Conservation (phyloP, 2,888 invertebrate genomes). For the Apeira syringaria region DNA sequence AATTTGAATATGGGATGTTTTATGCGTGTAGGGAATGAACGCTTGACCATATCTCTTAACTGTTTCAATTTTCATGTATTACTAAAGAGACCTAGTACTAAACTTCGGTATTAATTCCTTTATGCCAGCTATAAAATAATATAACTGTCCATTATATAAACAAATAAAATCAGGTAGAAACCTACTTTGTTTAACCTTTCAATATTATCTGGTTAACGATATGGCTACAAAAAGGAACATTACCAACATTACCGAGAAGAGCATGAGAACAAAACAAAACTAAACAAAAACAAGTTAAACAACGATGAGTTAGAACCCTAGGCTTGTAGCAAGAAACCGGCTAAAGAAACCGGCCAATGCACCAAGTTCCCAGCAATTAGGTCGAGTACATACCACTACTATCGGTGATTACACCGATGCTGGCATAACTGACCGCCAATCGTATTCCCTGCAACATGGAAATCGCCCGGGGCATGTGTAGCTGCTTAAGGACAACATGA, state of each 20-base stretch:
- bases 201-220: too few relatives aligned
- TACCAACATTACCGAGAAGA: not conserved
- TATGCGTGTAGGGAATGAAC: too few relatives aligned
- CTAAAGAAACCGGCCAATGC: slow-evolving; percentile 6
- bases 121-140: too few relatives aligned
- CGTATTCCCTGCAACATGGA: not conserved
- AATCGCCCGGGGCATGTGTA: slow-evolving; percentile 11
- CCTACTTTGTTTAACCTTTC: too few relatives aligned
- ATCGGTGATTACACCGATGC: slow-evolving; percentile 5
- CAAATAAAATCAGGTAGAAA: too few relatives aligned
- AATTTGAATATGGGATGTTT: too few relatives aligned
- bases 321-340: slow-evolving; percentile 11
- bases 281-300: slow-evolving; percentile 4
- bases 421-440: not conserved
- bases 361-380: slow-evolving; percentile 18
- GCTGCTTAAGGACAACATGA: too few relatives aligned
- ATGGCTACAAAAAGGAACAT: not conserved
- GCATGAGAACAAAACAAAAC: slow-evolving; percentile 3
- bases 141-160: too few relatives aligned
- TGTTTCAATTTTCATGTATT: too few relatives aligned
- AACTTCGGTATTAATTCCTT: too few relatives aligned
- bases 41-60: too few relatives aligned
- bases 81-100: too few relatives aligned
- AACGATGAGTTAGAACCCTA: slow-evolving; percentile 1
- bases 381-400: slow-evolving; percentile 1